Conservation (phyloP, 2,113 vertebrate species). For the Clarias gariepinus region DNA sequence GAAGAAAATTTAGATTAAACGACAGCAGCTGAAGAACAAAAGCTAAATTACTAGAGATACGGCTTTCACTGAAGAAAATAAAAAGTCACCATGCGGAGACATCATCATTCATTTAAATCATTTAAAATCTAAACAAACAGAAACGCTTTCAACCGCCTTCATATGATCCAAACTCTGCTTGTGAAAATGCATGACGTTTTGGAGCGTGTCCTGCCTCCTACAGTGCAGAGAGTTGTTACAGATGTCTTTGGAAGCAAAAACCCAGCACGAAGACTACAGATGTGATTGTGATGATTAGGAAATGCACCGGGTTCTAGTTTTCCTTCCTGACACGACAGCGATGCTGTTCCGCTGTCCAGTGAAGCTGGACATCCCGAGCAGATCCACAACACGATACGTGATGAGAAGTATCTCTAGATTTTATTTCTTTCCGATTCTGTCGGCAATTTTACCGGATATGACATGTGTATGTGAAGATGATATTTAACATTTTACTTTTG, state of each 20-base stretch:
- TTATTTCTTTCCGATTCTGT: background rate
- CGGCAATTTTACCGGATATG: background rate
- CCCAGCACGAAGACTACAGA: conserved; percentile 12
- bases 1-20: background rate
- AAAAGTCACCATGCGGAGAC: background rate
- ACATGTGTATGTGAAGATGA: background rate
- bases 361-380: background rate
- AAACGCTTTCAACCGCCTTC: background rate
- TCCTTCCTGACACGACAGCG: background rate
- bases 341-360: background rate
- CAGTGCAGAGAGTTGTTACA: background rate
- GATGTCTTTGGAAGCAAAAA: conserved; percentile 5
- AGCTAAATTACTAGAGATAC: conserved; percentile 7
- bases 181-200: background rate
- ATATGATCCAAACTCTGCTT: background rate
- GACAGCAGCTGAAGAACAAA: conserved; percentile 1
- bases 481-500: background rate
- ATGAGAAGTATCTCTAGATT: background rate
- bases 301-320: conserved; percentile 11
- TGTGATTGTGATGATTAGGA: conserved; percentile 1
- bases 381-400: background rate
- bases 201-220: background rate
- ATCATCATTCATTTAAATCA: background rate
- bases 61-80: background rate
- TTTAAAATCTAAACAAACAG: conserved; percentile 6